Evolutionary conservation across 2,888 invertebrate species (phyloP), one percentile per base, ranked within the genome.

Genomic region (Sinodicranocentrus sp.): DNA sequence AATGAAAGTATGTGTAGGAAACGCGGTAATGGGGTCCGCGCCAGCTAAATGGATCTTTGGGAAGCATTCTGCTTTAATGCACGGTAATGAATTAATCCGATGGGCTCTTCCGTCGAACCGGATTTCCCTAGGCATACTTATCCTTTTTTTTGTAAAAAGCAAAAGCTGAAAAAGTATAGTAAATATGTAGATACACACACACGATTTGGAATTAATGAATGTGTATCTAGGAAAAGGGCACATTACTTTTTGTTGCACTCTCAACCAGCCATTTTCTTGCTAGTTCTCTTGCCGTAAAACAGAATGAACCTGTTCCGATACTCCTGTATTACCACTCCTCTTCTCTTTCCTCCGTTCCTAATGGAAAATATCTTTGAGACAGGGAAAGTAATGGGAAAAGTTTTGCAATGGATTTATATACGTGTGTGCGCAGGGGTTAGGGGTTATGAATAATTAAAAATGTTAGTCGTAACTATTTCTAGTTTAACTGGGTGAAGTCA

Each of bases 61-160:
- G 71, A 82, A 71, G 70, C 68, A 76, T 76, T 82, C 82, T 76
- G 75, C 75, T 68, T 75, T 82, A 82, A 82, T 82, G 82, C 52
- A 82, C 23, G 82, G 82, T 82, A 82, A 82, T 82, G 82, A 82
- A 82, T 82, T 82, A 82, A 82, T 82, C 82, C 82, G 82, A 82
- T 82, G 82, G 82, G 82, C 61, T 82, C 63, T 76, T 82, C 76
- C 70, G 82, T 82, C 82, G 82, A 76, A 76, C 76, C 75, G 82
- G 82, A 82, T 82, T 82, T 82, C 82, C 82, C 75, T 70, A 75
- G 61, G 54, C 70, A 59, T 73, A 67, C 70, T 68, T 70, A 73
- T 73, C 54, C 77, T 26, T 78, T 21, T 13, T 44, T 43, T 8
- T 57, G 28, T 39, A 59, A 48, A n/a, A n/a, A 61, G 63, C 44